phyloP scores from a whole-genome alignment of 2,797 vertebrate species.

The Argentina silus region DNA sequence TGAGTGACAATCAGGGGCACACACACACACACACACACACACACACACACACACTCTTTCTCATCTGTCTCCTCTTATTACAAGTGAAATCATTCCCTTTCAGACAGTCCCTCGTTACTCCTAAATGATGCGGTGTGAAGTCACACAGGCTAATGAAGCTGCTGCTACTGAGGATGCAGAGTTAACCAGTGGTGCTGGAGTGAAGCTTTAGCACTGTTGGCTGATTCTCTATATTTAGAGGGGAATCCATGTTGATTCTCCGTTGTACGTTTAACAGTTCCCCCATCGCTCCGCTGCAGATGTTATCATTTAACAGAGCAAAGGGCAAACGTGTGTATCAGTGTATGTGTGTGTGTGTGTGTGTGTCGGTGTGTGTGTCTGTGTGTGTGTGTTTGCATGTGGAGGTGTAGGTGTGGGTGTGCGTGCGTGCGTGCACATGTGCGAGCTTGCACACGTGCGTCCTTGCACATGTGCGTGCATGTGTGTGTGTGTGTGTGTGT shows the following conservation, averaged over 20 bases:
- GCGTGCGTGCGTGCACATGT: neutral
- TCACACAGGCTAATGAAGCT: slow-evolving; percentile 52
- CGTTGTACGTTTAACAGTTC: slow-evolving; percentile 40
- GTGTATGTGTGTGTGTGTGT: too few species aligned
- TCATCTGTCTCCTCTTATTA: slow-evolving; percentile 48
- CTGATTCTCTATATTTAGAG: slow-evolving; percentile 50
- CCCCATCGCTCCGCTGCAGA: slow-evolving; percentile 31
- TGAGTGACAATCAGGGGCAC: neutral
- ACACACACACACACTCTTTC: neutral
- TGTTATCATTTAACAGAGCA: neutral
- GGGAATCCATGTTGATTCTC: slow-evolving; percentile 39
- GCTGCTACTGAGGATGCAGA: slow-evolving; percentile 46
- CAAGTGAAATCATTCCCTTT: slow-evolving; percentile 41
- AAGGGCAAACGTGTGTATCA: neutral
- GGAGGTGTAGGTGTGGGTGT: too few species aligned
- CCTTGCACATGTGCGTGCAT: too few species aligned
- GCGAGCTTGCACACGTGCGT: neutral
- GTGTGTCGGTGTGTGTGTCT: too few species aligned
- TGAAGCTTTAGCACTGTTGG: slow-evolving; percentile 52
- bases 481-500: too few species aligned
- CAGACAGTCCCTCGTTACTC: slow-evolving; percentile 35
- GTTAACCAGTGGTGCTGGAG: slow-evolving; percentile 47
- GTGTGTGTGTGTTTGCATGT: too few species aligned
- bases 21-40: too few species aligned
- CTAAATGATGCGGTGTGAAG: slow-evolving; percentile 50